Evolutionary conservation across 2,888 invertebrate genomes (phyloP), one percentile per base, ranked within the genome.

Genomic region (Polydrusus pterygomalis): DNA sequence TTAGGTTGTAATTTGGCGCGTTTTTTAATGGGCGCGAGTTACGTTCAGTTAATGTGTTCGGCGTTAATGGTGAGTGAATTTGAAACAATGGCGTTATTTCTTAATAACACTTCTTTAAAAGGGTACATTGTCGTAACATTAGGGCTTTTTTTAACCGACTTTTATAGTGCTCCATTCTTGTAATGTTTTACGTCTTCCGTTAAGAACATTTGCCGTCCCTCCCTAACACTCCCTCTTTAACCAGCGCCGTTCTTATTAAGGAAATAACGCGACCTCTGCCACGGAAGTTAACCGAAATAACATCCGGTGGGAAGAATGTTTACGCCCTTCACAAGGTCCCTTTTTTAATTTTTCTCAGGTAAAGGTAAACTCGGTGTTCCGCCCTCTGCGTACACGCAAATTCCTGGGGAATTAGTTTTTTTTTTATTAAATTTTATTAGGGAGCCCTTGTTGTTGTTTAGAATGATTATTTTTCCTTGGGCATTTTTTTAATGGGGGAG

Each of bases 221-320:
- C 25, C 25, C 25, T 54, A 30, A 54, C 54, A 25, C 25, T 17
- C 10, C 25, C 13, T 54, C 25, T 15, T n/a, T 30, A 56, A 34
- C 56, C 34, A 34, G n/a, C n/a, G n/a, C 25, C 30, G 25, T 30
- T 34, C 56, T 56, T 34, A 34, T 56, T 56, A 56, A 56, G 56
- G 56, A 56, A 56, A 56, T 56, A n/a, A 56, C 56, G 34, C 56
- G 56, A 56, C 56, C 56, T 15, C 34, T 15, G 56, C 34, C 30
- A 56, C 30, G 56, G 56, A 56, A 56, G 56, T 56, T 34, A 56
- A 56, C 30, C 34, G 56, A 15, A 56, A 56, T 56, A 56, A 56
- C 56, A 34, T 56, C 56, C 56, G 30, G 56, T 34, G 56, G 56
- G 56, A 56, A 34, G 56, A 56, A 30, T 56, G 56, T 56, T 56